Evolutionary conservation across 92 coral and sea anemone genomes (phyloP).

Genomic region (Desmophyllum pertusum): DNA sequence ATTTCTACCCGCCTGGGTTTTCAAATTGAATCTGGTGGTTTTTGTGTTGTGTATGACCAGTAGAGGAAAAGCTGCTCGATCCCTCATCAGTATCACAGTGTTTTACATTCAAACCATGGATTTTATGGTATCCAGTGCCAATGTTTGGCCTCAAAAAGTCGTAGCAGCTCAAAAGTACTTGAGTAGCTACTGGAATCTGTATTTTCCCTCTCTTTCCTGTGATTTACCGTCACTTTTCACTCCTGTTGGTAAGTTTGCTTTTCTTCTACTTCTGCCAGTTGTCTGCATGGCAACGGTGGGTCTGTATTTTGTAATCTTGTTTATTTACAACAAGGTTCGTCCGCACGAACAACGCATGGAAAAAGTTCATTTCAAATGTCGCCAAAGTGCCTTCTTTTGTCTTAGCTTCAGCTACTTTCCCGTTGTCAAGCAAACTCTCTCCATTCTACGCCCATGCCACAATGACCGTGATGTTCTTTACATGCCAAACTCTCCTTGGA

Average conservation of each 20-base stretch:
- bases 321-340: constrained; percentile 17
- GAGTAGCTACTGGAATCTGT: constrained; percentile 72
- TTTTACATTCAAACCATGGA: constrained; percentile 77
- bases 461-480: constrained; percentile 40
- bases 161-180: constrained; percentile 57
- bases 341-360: constrained; percentile 23
- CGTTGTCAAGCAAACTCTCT: constrained; percentile 56
- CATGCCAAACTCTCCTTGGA: constrained; percentile 71
- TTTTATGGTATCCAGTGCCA: constrained; percentile 71
- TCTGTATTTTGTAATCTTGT: constrained; percentile 23
- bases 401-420: constrained; percentile 78
- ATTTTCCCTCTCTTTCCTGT: constrained; percentile 67
- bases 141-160: constrained; percentile 67
- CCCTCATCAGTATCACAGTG: constrained; percentile 66
- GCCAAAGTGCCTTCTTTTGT: constrained; percentile 57
- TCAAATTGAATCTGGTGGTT: constrained; percentile 55
- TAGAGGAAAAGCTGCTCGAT: constrained; percentile 39
- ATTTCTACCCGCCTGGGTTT: constrained; percentile 66
- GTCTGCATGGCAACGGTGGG: constrained; percentile 40
- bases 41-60: constrained; percentile 61
- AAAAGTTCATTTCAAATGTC: constrained; percentile 48
- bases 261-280: constrained; percentile 59
- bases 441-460: constrained; percentile 65
- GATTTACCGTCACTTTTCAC: constrained; percentile 56
- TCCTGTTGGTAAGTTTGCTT: constrained; percentile 61